Percentiles rank a stretch among this genome's conserved stretches.
Conservation (phyloP, 2,888 invertebrate genomes). For the Tuta absoluta region DNA sequence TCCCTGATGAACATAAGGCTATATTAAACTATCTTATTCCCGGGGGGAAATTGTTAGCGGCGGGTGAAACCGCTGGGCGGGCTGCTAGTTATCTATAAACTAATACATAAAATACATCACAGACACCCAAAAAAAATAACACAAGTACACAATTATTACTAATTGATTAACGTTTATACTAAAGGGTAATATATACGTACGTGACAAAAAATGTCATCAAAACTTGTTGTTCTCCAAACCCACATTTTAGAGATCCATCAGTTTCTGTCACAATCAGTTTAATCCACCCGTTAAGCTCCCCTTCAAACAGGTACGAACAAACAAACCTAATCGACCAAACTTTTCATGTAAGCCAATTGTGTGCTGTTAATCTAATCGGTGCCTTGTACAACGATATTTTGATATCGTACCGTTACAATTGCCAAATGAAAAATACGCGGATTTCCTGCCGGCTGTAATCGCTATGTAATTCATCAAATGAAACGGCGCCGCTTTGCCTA, state of each 20-base stretch:
- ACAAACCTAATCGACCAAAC: slow-evolving; percentile 69
- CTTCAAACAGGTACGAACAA: neutral
- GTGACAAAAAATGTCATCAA: neutral
- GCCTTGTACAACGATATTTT: slow-evolving; percentile 72
- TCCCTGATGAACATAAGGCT: no score
- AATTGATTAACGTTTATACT: no score
- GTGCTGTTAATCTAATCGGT: slow-evolving; percentile 66
- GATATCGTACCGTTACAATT: slow-evolving; percentile 70
- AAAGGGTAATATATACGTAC: neutral
- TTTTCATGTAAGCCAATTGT: slow-evolving; percentile 77
- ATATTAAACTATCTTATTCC: no score
- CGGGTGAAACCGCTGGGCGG: no score
- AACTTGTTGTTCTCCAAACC: neutral
- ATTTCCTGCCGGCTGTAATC: slow-evolving; percentile 75
- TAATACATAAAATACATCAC: no score
- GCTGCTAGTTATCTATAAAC: no score
- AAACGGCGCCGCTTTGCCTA: slow-evolving; percentile 60
- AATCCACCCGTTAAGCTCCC: slow-evolving; percentile 17
- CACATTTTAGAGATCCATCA: neutral
- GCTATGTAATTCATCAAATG: slow-evolving; percentile 75
- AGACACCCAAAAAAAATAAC: no score
- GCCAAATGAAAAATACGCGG: slow-evolving; percentile 78
- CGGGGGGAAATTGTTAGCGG: no score
- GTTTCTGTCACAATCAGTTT: slow-evolving; percentile 8
- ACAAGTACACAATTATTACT: neutral